Evolutionary conservation across 2,888 invertebrate genomes (phyloP).

Genomic region (Dendrolimus pini): DNA sequence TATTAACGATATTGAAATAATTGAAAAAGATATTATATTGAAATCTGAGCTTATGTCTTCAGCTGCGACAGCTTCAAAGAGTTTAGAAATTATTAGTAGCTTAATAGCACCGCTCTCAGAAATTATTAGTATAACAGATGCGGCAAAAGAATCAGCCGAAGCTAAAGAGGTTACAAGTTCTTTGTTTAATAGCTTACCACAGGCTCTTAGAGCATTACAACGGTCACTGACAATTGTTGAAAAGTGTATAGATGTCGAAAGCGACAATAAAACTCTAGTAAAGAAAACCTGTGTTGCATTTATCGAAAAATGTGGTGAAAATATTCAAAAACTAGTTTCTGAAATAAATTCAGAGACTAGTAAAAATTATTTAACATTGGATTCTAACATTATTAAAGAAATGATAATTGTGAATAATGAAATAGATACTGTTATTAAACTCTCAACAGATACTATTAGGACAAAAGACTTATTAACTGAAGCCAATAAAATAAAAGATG

Average conservation of each 20-base stretch:
- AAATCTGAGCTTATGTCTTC: slow-evolving; percentile 82
- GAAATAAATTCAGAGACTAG: slow-evolving; percentile 60
- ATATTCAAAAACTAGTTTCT: slow-evolving; percentile 72
- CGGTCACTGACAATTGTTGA: slow-evolving; percentile 80
- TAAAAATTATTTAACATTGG: slow-evolving; percentile 53
- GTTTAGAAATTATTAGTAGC: slow-evolving; percentile 80
- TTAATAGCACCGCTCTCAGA: slow-evolving; percentile 79
- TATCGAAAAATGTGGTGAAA: slow-evolving; percentile 75
- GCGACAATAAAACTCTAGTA: slow-evolving; percentile 80
- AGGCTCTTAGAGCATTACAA: slow-evolving; percentile 79
- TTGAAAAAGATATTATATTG: slow-evolving; percentile 79
- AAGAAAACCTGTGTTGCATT: slow-evolving; percentile 82
- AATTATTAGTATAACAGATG: slow-evolving; percentile 78
- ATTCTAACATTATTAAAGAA: slow-evolving; percentile 52
- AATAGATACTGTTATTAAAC: slow-evolving; percentile 64
- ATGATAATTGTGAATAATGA: slow-evolving; percentile 64
- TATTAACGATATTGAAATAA: slow-evolving; percentile 74
- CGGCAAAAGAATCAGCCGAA: slow-evolving; percentile 63
- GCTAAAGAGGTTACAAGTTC: slow-evolving; percentile 59
- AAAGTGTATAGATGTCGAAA: slow-evolving; percentile 82
- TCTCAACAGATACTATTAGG: slow-evolving; percentile 73
- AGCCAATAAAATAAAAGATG: slow-evolving; percentile 45
- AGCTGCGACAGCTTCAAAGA: slow-evolving; percentile 79
- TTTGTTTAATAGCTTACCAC: slow-evolving; percentile 74
- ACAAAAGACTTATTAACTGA: slow-evolving; percentile 50